phyloP scores from a whole-genome alignment of 1,140 invertebrate genomes.

The Laodelphax striatellus region DNA sequence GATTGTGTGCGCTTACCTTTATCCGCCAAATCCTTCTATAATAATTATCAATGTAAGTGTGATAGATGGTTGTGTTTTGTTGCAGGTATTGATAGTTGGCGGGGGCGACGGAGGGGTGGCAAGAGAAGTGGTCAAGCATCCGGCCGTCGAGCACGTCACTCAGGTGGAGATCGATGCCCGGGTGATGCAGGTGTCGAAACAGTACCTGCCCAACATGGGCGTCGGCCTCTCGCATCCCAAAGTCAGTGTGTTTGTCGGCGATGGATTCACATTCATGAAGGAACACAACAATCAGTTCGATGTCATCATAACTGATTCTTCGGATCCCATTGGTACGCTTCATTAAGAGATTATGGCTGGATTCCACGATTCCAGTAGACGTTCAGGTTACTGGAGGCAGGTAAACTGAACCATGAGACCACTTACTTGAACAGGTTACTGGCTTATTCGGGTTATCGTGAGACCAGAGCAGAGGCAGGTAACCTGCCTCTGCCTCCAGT shows the following conservation, averaged over 20 bases:
- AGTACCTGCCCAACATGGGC: constrained; percentile 85
- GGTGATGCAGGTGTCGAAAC: constrained; percentile 86
- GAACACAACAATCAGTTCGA: constrained; percentile 80
- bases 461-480: too few species aligned
- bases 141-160: constrained; percentile 69
- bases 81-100: constrained; percentile 85
- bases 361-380: too few species aligned
- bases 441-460: too few species aligned
- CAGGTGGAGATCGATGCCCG: constrained; percentile 91
- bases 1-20: too few species aligned
- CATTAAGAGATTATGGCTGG: not conserved
- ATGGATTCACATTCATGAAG: constrained; percentile 92
- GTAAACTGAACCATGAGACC: too few species aligned
- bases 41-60: too few species aligned
- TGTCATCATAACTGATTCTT: constrained; percentile 97
- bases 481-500: too few species aligned
- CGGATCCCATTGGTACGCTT: constrained; percentile 74
- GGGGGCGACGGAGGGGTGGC: constrained; percentile 96
- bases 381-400: too few species aligned
- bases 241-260: constrained; percentile 72
- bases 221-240: constrained; percentile 74
- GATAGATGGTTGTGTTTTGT: not conserved
- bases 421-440: too few species aligned
- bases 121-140: constrained; percentile 89
- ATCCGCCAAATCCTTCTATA: too few species aligned